Evolutionary conservation across 2,888 invertebrate genomes (phyloP).

Genomic region (Zygothrica quintamaculata): DNA sequence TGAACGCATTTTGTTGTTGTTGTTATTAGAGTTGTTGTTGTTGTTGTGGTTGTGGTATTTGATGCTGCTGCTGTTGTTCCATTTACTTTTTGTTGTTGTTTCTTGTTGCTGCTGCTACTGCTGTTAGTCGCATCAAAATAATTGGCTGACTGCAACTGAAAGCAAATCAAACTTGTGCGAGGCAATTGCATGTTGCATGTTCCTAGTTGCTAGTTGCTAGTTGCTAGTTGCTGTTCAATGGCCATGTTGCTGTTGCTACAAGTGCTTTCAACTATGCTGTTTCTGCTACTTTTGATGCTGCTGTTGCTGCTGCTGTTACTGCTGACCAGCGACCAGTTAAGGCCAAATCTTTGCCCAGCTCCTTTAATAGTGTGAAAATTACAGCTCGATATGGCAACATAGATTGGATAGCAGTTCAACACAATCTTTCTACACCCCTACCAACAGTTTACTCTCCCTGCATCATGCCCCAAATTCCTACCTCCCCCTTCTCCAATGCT

Average conservation of each 20-base stretch:
- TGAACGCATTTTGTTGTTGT: constrained; percentile 54
- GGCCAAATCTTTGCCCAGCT: not conserved
- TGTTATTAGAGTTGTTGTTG: constrained; percentile 25
- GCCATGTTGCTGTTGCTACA: constrained; percentile 21
- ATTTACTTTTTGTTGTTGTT: too few species aligned
- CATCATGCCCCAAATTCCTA: not conserved
- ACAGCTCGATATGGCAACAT: constrained; percentile 52
- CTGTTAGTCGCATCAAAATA: constrained; percentile 73
- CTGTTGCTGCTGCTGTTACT: constrained; percentile 11
- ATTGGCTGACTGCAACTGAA: constrained; percentile 63
- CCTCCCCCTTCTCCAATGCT: constrained; percentile 7
- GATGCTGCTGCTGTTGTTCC: constrained; percentile 68
- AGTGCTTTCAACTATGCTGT: constrained; percentile 5
- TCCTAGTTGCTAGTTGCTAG: not conserved
- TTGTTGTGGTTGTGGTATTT: constrained; percentile 37
- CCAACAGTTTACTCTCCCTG: not conserved
- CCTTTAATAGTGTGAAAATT: constrained; percentile 62
- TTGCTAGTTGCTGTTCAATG: constrained; percentile 16
- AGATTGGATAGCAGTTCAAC: not conserved
- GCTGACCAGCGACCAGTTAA: constrained; percentile 14
- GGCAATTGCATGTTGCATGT: constrained; percentile 41
- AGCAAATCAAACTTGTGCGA: constrained; percentile 49
- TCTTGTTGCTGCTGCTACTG: constrained; percentile 64
- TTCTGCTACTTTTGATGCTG: constrained; percentile 10
- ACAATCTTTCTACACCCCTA: not conserved